Evolutionary conservation across 2,113 vertebrate genomes (phyloP), one percentile per base, ranked within the genome.

Genomic region (Lathamus discolor): DNA sequence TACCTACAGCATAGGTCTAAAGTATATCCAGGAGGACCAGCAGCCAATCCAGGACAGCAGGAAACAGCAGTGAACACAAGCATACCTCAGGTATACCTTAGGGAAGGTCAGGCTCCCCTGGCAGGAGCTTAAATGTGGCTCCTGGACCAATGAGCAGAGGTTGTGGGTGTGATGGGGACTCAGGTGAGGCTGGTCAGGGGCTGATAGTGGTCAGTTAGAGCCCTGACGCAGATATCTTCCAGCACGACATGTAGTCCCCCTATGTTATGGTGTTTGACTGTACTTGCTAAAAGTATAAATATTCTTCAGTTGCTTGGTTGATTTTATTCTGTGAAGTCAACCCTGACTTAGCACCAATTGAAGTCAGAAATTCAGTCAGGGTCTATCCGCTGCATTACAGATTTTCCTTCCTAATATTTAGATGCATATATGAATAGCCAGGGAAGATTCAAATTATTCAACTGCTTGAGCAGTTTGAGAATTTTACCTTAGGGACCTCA

Each of bases 341-440:
- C 35, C 46, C 31, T 76, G 68, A 44, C 51, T 64, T 83, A 28
- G 31, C n/a, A 83, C 17, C 37, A 37, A 3, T 16, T 74, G 2
- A 75, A 80, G 24, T n/a, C 44, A 69, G 49, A 75, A 83, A n/a
- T 70, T 83, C 37, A 59, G 33, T 35, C 67, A 57, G 37, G 24
- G 23, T 43, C 16, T 78, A 35, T 37, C 44, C 67, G 25, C 35
- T 77, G 73, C 64, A 64, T 78, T 79, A 73, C 61, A 74, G 61
- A 23, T 92, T 90, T 83, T 49, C 39, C 41, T 74, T 85, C 25
- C 43, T 55, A 33, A 27, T 82, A 72, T n/a, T 51, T 92, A 72
- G 11, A n/a, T 39, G 9, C 70, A 27, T 46, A 41, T 27, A 24
- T 62, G 35, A 82, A 57, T 72, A 49, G 17, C n/a, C 43, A 82